These are phyloP conservation scores for Tenrec ecaudatus DNA, from an alignment of 2,113 vertebrate species.

Conservation along the genomic window DNA sequence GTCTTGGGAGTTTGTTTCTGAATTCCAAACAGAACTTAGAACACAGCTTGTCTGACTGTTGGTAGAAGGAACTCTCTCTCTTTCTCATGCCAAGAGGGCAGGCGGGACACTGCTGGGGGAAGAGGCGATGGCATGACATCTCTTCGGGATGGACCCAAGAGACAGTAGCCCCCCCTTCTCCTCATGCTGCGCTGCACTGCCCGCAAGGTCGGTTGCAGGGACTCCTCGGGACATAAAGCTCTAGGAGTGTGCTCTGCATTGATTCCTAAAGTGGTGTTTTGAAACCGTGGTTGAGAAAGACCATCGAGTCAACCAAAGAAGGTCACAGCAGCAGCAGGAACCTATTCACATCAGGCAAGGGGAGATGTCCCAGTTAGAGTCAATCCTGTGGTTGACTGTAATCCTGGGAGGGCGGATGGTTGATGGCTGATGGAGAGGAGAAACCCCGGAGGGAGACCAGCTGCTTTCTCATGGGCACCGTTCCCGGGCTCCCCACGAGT, in stretches of 20 bases:
- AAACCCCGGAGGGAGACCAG: not conserved
- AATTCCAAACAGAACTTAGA: constrained; percentile 66
- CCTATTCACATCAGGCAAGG: fast-evolving
- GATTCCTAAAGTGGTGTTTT: not conserved
- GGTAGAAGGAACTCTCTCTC: not conserved
- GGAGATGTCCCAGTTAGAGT: not conserved
- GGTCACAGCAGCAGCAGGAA: not conserved
- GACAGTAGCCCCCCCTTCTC: not conserved
- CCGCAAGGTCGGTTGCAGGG: constrained; percentile 2
- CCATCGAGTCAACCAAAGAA: not conserved
- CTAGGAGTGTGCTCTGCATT: not conserved
- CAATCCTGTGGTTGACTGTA: not conserved
- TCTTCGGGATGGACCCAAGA: constrained; percentile 24
- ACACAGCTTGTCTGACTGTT: not conserved
- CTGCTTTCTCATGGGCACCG: not conserved
- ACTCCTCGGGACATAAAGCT: not conserved
- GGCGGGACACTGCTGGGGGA: not conserved
- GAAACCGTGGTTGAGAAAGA: not conserved
- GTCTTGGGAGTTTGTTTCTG: constrained; percentile 21
- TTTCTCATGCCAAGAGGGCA: not conserved
- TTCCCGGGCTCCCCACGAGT: not conserved
- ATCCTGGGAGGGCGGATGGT: not conserved
- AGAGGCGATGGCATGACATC: not conserved
- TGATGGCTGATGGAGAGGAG: not conserved
- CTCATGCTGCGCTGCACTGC: not conserved